Conservation (phyloP, 2,888 invertebrate genomes). For the Acanthosoma haemorrhoidale region DNA sequence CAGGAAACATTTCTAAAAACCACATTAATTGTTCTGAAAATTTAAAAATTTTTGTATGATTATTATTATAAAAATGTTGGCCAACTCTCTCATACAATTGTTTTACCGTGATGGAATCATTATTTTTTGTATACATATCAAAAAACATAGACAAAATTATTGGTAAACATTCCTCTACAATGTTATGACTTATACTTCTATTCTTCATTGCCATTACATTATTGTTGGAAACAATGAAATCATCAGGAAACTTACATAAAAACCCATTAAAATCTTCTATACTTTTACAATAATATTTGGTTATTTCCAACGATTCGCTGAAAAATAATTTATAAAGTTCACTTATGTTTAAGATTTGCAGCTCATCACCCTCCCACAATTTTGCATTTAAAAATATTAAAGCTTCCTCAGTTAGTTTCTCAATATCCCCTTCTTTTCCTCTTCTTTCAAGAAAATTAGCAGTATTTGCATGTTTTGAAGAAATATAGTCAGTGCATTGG, state of each 20-base stretch:
- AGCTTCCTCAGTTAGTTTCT: not conserved
- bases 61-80: not conserved
- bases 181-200: no score
- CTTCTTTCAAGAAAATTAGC: no score
- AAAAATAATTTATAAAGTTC: not conserved
- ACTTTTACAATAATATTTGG: not conserved
- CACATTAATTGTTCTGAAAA: not conserved
- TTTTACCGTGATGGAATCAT: not conserved
- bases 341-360: not conserved
- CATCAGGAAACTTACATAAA: not conserved
- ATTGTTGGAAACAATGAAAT: not conserved
- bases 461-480: no score
- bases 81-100: not conserved
- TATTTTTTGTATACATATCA: not conserved
- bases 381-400: not conserved
- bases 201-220: not conserved
- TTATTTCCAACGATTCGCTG: not conserved
- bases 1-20: slow-evolving; percentile 7
- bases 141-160: not conserved
- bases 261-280: not conserved
- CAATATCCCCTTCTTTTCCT: not conserved
- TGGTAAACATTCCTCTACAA: not conserved
- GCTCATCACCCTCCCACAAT: not conserved
- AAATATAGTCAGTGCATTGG: no score
- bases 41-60: not conserved